phyloP scores from a whole-genome alignment of 2,113 vertebrate species.

The Vidua macroura region DNA sequence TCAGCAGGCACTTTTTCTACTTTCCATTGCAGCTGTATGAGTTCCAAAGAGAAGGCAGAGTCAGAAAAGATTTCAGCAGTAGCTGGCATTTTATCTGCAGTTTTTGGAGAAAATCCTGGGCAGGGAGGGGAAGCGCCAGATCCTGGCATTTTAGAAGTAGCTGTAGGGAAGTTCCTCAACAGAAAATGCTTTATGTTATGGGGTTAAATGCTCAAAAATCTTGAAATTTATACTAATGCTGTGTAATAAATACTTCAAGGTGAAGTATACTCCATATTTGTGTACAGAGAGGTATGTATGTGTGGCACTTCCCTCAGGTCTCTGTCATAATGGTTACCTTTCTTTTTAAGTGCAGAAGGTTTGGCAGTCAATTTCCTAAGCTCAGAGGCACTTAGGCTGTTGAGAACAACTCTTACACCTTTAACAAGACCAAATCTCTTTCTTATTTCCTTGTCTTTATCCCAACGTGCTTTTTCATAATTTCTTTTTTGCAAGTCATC shows the following conservation, averaged over 20 bases:
- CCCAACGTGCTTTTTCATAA: fast-evolving
- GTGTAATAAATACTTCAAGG: neutral
- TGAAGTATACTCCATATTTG: neutral
- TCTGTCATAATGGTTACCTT: neutral
- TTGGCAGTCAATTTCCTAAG: neutral
- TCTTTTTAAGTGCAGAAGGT: neutral
- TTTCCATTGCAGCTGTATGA: neutral
- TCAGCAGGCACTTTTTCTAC: neutral
- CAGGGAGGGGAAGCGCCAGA: neutral
- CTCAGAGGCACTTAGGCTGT: neutral
- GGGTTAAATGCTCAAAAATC: neutral
- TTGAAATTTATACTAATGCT: neutral
- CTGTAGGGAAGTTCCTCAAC: neutral
- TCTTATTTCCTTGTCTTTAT: neutral
- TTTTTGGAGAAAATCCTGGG: neutral
- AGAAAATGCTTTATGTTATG: neutral
- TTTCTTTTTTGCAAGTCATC: neutral
- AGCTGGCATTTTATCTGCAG: neutral
- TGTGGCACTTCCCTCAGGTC: neutral
- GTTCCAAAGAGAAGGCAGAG: neutral
- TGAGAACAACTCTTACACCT: neutral
- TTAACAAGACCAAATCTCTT: neutral
- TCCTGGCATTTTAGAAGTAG: neutral
- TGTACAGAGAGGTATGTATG: neutral
- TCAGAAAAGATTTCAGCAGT: neutral